A percentile compares a stretch with the other conserved stretches of the same genome.
These are phyloP conservation scores for Heliconius aoede DNA, from an alignment of 2,888 invertebrate genomes.

Conservation along the genomic window DNA sequence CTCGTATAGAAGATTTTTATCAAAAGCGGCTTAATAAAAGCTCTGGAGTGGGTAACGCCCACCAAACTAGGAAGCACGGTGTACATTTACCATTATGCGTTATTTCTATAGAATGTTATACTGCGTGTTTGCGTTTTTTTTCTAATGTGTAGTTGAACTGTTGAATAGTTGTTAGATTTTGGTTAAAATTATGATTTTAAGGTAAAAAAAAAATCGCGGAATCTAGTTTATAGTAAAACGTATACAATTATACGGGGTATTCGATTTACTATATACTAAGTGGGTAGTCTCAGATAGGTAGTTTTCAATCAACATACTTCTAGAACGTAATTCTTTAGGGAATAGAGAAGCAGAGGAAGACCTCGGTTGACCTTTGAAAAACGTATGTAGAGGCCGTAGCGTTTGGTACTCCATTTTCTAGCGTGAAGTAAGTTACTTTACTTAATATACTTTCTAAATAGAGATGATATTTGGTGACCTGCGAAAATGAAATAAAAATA, in stretches of 20 bases:
- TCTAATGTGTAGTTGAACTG: background rate
- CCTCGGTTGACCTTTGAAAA: too few species aligned
- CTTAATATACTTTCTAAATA: too few species aligned
- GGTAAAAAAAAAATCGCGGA: background rate
- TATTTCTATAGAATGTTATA: slow-evolving; percentile 30
- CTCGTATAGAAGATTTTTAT: slow-evolving; percentile 25
- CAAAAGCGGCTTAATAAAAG: slow-evolving; percentile 35
- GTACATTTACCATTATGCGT: slow-evolving; percentile 47
- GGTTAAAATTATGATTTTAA: background rate
- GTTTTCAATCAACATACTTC: background rate
- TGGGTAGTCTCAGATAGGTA: too few species aligned
- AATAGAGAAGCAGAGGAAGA: too few species aligned
- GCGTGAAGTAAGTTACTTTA: too few species aligned
- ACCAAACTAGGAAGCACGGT: slow-evolving; percentile 51
- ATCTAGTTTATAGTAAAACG: too few species aligned
- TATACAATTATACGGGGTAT: too few species aligned
- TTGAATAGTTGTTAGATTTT: background rate
- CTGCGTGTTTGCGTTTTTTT: slow-evolving; percentile 18
- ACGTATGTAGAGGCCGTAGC: too few species aligned
- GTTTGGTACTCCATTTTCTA: too few species aligned
- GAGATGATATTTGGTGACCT: too few species aligned
- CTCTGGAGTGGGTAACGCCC: slow-evolving; percentile 44
- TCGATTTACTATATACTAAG: too few species aligned
- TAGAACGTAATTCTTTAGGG: background rate
- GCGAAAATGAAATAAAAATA: too few species aligned